Percentiles rank a stretch among this genome's conserved stretches.
phyloP scores from a whole-genome alignment of 2,888 invertebrate species.

The Ypsolopha sequella region DNA sequence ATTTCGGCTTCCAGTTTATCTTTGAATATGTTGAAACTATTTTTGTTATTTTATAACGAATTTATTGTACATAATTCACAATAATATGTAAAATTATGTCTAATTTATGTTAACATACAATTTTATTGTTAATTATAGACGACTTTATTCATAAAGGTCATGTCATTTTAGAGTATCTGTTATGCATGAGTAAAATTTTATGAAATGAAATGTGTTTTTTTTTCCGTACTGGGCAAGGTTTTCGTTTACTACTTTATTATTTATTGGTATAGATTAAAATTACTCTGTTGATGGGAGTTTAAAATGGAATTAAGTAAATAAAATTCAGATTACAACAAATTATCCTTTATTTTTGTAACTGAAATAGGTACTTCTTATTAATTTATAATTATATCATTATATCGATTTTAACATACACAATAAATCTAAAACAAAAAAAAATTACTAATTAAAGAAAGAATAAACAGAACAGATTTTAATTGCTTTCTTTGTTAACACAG shows the following conservation, averaged over 20 bases:
- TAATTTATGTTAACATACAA: neutral
- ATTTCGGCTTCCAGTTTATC: neutral
- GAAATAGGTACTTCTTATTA: slow-evolving; percentile 34
- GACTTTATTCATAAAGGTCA: neutral
- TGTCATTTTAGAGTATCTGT: neutral
- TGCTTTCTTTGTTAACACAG: neutral
- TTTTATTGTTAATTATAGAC: neutral
- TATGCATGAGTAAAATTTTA: neutral
- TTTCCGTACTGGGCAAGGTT: neutral
- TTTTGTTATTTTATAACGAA: slow-evolving; percentile 3
- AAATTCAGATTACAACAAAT: slow-evolving; percentile 19
- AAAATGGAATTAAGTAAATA: too few relatives aligned
- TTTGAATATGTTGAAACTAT: neutral
- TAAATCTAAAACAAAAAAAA: neutral
- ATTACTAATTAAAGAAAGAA: neutral
- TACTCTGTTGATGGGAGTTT: too few relatives aligned
- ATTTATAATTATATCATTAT: slow-evolving; percentile 13
- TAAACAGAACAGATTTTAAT: neutral
- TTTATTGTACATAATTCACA: slow-evolving; percentile 7
- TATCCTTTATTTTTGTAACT: slow-evolving; percentile 49
- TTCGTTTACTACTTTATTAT: too few relatives aligned
- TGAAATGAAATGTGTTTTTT: neutral
- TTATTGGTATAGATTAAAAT: too few relatives aligned
- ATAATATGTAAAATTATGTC: slow-evolving; percentile 12
- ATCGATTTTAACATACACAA: slow-evolving; percentile 22